Evolutionary conservation across 2,113 vertebrate species (phyloP).

Genomic region (Rhinichthys klamathensis): DNA sequence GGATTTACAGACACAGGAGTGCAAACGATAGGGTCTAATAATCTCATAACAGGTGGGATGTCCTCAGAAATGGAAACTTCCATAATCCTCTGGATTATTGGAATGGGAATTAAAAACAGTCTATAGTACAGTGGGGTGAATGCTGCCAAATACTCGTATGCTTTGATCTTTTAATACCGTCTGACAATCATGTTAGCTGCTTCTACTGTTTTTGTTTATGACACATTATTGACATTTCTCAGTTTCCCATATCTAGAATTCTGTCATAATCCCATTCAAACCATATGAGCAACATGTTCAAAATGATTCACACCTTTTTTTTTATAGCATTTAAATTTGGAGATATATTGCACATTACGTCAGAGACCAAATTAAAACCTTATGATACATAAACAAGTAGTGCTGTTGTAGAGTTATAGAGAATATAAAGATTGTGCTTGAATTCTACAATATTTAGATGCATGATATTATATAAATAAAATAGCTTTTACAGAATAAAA

Average conservation of each 20-base stretch:
- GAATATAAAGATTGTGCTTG: not conserved
- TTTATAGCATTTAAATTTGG: not conserved
- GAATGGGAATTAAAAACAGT: not conserved
- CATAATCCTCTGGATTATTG: constrained; percentile 9
- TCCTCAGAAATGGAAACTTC: not conserved
- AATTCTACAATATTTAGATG: not conserved
- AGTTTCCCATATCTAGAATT: constrained; percentile 6
- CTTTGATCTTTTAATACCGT: constrained; percentile 14
- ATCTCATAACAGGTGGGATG: not conserved
- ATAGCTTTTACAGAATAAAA: not conserved
- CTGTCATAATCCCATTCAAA: constrained; percentile 22
- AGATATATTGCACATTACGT: not conserved
- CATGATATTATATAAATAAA: not conserved
- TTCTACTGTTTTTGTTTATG: constrained; percentile 13
- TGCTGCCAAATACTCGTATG: not conserved
- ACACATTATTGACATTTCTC: not conserved
- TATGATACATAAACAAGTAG: not conserved
- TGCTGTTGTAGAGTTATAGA: not conserved
- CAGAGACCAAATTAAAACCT: not conserved
- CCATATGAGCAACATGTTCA: not conserved
- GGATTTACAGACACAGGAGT: not conserved
- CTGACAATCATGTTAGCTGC: constrained; percentile 21
- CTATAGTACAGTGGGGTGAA: not conserved
- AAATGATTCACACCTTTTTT: not conserved
- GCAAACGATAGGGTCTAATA: constrained; percentile 1